Base-by-base conservation (phyloP, 2,113 vertebrate species). In the Perccottus glenii region DNA sequence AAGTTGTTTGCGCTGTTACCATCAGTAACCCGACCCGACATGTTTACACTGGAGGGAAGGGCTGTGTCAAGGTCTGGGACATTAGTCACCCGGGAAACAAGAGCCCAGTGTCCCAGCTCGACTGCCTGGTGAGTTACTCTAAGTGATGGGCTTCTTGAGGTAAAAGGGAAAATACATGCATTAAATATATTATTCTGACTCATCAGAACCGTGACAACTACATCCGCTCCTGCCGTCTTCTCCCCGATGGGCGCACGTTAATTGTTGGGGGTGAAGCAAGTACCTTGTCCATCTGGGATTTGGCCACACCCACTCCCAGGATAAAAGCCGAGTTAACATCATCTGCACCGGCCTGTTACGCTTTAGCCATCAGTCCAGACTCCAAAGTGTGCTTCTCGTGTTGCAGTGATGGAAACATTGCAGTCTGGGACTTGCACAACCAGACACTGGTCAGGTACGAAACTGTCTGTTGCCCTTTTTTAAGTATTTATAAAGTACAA, bases 301-400 rank as follows among this genome's bases (percentile, higher is more conserved):
- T 99, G 92, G 96, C 97, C 4, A 94, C 96, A 0, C 96, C 96
- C 57, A 99, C 97, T 0, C 97, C 97, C 0, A 93, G 97, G 81
- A 99, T 98, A 92, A 99, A 98, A 90, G 97, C 96, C 0, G 97
- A 99, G 90, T 89, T 99, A n/a, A 98, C 97, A 0, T 98, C 96
- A 42, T 99, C 97, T 0, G 97, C 97, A 1, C 97, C 97, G 0
- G 97, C 97, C 36, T 99, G 97, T 89, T 99, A 99, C 0, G 97
- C 97, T 14, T 85, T 99, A 91, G 96, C 97, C 82, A 99, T 99
- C 91, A 98, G 96, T 88, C 97, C 97, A 0, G 96, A 99, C 1
- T 96, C 97, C 91, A 99, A 99, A 83, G 97, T 98, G 82, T 99
- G 96, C 92, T 98, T 98, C 90, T 99, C 96, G 48, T 99, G 97